A percentile compares a stretch with the other conserved stretches of the same genome.
These are phyloP conservation scores for Dasypogon diadema DNA, from an alignment of 2,888 invertebrate species.

Conservation along the genomic window DNA sequence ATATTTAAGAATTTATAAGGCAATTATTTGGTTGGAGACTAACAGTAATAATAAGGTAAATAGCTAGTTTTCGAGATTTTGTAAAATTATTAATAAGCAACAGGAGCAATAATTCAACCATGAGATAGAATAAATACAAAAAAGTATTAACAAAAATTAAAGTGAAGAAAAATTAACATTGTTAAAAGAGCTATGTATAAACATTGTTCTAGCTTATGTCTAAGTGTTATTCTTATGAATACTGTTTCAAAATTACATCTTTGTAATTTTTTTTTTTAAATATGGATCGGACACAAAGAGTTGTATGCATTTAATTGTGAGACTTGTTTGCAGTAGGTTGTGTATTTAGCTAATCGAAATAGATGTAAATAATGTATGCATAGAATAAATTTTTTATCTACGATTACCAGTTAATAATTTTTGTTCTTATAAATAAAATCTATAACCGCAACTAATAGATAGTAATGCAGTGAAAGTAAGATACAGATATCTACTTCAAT, in stretches of 20 bases:
- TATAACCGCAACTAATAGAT: too few species aligned
- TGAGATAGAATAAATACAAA: conserved; percentile 36
- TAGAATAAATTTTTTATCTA: too few species aligned
- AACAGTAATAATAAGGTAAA: background rate
- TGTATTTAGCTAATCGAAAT: background rate
- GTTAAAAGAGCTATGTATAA: conserved; percentile 4
- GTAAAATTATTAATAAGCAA: conserved; percentile 7
- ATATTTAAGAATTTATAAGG: background rate
- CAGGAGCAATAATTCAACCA: conserved; percentile 22
- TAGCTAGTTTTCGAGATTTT: background rate
- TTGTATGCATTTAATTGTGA: conserved; percentile 18
- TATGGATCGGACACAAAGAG: conserved; percentile 37
- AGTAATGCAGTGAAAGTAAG: too few species aligned
- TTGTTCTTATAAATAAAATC: too few species aligned
- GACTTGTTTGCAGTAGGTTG: background rate
- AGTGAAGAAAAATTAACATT: conserved; percentile 17
- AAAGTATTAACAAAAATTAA: conserved; percentile 9
- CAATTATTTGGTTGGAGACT: background rate
- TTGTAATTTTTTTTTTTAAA: conserved; percentile 27
- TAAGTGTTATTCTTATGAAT: background rate
- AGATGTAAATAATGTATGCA: background rate
- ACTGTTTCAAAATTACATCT: conserved; percentile 1
- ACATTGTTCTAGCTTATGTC: conserved; percentile 27
- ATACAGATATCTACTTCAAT: too few species aligned
- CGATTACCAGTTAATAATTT: too few species aligned